Evolutionary conservation across 2,888 invertebrate species (phyloP), one percentile per base, ranked within the genome.

Genomic region (Artemia sinica): DNA sequence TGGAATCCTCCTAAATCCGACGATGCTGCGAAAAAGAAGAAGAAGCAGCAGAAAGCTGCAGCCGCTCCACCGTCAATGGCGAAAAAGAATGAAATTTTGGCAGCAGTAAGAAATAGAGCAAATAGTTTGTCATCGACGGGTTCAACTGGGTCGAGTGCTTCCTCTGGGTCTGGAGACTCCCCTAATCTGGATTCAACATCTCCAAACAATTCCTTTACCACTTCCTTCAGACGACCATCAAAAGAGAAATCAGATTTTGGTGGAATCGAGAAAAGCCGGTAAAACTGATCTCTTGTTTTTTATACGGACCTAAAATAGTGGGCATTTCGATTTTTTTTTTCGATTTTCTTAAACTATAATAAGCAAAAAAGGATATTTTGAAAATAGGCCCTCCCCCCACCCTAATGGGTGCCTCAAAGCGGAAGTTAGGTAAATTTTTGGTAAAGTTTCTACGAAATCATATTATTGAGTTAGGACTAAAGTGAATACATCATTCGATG

Each of bases 1-100:
- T 95, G 94, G 89, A 82, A 86, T 76, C 85, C 89, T 69, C 86
- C 88, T 52, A 82, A 83, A 49, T 58, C 52, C 58, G 67, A 51
- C 41, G 69, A 68, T 49, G 81, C 50, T 13, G 66, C 69, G 51
- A 66, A 65, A 50, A 18, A 86, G 85, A 73, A 81, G 72, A 52
- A 71, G 72, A 80, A 81, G 74, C 75, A 79, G 80, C 74, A 81
- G 51, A 72, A 79, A 10, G 69, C 68, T 86, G 87, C 79, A 84
- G 84, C 75, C 71, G 72, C 70, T 88, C 87, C 77, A 82, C 86
- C 72, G 89, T 50, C 10, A 12, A 67, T 67, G 18, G 18, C 49
- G 51, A 50, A 67, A 14, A n/a, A 14, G 50, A 67, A 49, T 9
- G 48, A 41, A 8, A 66, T 41, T 66, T 68, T 65, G 49, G 50